A percentile compares a stretch with the other conserved stretches of the same genome.
These are phyloP conservation scores for Pterocles burchelli DNA, from an alignment of 2,113 vertebrate genomes.

Conservation along the genomic window DNA sequence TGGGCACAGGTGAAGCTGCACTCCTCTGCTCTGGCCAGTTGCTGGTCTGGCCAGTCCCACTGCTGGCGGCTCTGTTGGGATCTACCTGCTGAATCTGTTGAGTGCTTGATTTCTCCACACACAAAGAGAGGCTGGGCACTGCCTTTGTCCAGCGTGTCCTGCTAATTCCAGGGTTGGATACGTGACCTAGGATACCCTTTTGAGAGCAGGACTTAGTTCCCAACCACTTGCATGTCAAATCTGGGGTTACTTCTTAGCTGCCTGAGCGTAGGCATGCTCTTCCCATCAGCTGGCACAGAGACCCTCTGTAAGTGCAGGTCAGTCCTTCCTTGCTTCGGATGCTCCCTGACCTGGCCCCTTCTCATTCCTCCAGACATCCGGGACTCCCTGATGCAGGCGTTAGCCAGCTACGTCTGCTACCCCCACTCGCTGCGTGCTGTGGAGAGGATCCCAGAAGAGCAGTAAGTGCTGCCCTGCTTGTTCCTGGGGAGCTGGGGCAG, in stretches of 20 bases:
- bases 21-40: background rate
- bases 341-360: background rate
- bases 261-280: background rate
- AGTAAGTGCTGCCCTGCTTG: conserved; percentile 82
- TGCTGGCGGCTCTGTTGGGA: background rate
- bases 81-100: background rate
- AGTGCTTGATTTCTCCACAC: background rate
- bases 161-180: background rate
- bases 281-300: background rate
- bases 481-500: background rate
- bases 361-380: conserved; percentile 87
- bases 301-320: background rate
- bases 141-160: background rate
- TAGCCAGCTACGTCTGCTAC: conserved; percentile 98
- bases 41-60: background rate
- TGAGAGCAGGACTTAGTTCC: background rate
- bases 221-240: background rate
- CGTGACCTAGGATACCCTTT: background rate
- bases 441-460: conserved; percentile 93
- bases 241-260: background rate
- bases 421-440: conserved; percentile 95
- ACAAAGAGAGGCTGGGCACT: background rate
- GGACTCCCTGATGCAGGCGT: conserved; percentile 96
- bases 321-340: background rate
- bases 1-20: conserved; percentile 87